Percentiles rank a stretch among this genome's conserved stretches.
These are phyloP conservation scores for Coracopsis vasa DNA, from an alignment of 2,113 vertebrate genomes.

Conservation along the genomic window DNA sequence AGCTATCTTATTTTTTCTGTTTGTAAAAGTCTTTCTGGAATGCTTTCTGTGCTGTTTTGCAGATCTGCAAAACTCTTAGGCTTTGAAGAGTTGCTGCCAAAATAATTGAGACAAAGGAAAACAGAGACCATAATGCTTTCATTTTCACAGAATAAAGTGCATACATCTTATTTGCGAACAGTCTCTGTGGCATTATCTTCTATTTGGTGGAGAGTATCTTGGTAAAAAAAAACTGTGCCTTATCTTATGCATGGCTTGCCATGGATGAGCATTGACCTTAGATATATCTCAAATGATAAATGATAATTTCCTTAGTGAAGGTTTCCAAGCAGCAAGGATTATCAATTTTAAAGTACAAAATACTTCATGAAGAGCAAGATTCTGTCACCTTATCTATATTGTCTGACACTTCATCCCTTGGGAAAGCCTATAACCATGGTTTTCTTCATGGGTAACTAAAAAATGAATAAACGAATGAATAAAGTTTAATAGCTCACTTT, in stretches of 20 bases:
- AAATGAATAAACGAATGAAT: neutral
- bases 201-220: neutral
- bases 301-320: neutral
- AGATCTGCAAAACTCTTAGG: neutral
- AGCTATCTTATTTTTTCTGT: neutral
- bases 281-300: neutral
- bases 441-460: neutral
- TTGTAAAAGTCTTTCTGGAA: neutral
- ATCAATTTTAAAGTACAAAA: constrained; percentile 11
- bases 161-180: neutral
- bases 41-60: neutral
- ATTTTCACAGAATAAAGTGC: neutral
- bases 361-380: neutral
- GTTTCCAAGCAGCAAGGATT: neutral
- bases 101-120: neutral
- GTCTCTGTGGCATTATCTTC: neutral
- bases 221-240: constrained; percentile 12
- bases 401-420: neutral
- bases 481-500: neutral
- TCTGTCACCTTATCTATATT: neutral
- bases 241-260: neutral
- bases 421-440: neutral
- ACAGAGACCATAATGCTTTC: neutral
- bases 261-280: neutral
- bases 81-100: neutral